Base-by-base conservation (phyloP, 2,797 vertebrate genomes). In the Pangasius mekongensis region DNA sequence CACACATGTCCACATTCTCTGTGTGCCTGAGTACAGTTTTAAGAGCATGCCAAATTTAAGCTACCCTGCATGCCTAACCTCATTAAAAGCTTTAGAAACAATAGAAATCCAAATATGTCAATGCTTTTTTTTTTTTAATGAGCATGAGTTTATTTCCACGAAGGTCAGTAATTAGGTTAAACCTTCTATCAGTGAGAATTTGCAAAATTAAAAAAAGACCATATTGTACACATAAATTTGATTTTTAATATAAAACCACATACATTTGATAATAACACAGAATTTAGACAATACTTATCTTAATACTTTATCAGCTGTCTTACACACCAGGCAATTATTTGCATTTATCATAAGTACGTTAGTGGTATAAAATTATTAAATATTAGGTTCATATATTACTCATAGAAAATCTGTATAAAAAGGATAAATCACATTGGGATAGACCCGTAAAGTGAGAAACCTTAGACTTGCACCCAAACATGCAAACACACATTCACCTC, bases 281-380 rank as follows among this genome's bases (percentile, higher is more conserved):
- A 85, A 88, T 93, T 91, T 95, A 93, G 93, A 90, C 92, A 90
- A 91, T 95, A 95, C 92, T 69, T 69, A 47, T 39, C 39, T 39
- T 39, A 39, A 24, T 30, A 92, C 92, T 89, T 93, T 92, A 92
- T 94, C 93, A 93, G 94, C 92, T 87, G 91, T 94, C 93, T 95
- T 96, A 97, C 94, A 95, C 92, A 93, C 92, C 92, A 93, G 94
- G 93, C 95, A 95, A 95, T 94, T 95, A 95, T 90, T 94, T 94
- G 94, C 94, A 93, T 94, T 94, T 86, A 86, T 94, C 94, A 94
- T 96, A 95, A 93, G 96, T 95, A 96, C 96, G 96, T 97, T 96
- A 96, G 96, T 96, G 93, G 93, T 96, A 96, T 95, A 96, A 97
- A 96, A 96, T 96, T 97, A 96, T 97, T 97, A 97, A 97, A 97